phyloP scores from a whole-genome alignment of 1,140 invertebrate species.

The Gryllus bimaculatus region DNA sequence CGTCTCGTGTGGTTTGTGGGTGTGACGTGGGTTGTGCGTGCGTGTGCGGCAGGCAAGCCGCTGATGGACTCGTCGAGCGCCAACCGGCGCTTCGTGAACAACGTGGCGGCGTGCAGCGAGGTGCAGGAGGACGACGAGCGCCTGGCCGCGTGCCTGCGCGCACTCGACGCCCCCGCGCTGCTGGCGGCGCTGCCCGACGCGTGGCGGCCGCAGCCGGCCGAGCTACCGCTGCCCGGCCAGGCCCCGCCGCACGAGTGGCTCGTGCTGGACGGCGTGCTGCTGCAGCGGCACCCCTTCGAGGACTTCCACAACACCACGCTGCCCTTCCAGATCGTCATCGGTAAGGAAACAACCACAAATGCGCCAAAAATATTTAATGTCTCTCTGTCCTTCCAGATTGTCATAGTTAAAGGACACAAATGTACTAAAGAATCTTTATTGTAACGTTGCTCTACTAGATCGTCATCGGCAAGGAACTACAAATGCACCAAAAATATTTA shows the following conservation, averaged over 20 bases:
- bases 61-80: conserved; percentile 48
- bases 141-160: conserved; percentile 22
- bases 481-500: no score
- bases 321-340: conserved; percentile 51
- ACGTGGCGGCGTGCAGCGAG: conserved; percentile 37
- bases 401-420: no score
- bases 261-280: conserved; percentile 56
- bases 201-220: conserved; percentile 51
- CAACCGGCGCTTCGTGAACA: conserved; percentile 48
- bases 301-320: conserved; percentile 42
- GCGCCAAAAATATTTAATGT: no score
- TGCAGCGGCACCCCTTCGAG: conserved; percentile 52
- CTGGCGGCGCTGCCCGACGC: conserved; percentile 54
- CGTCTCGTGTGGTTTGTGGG: no score
- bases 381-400: no score
- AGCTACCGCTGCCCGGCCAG: conserved; percentile 43
- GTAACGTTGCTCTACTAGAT: no score
- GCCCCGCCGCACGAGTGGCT: conserved; percentile 53
- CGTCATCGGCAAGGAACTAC: no score
- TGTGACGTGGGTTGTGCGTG: no score
- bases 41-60: conserved; percentile 34
- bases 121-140: background rate
- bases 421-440: no score
- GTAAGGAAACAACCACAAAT: no score
- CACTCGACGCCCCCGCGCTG: conserved; percentile 45